Base-by-base conservation (phyloP, 2,797 vertebrate genomes). In the Chloroceryle inda region DNA sequence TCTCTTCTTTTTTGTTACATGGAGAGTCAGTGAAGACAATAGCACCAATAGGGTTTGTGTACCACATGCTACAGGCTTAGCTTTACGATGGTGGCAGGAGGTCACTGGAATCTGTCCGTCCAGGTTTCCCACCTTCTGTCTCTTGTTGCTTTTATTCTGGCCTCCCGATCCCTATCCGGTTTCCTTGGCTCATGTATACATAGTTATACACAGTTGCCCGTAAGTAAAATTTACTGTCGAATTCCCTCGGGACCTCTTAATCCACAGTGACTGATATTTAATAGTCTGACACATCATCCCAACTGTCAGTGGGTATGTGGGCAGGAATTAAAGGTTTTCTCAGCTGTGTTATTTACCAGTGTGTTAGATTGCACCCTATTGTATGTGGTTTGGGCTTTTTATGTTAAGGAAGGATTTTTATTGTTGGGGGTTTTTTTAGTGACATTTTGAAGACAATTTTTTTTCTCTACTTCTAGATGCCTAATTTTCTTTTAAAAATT, bases 281-380 rank as follows among this genome's bases (percentile, higher is more conserved):
- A 37, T 85, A 49, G 38, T 58, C 42, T 72, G 62, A 40, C 35
- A 9, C 12, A 13, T 49, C 42, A 29, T 61, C 33, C 6, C 1
- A 10, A 4, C 13, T 62, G 31, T 29, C 42, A 11, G 6, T 5
- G 84, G 31, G 7, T 29, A 44, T 0, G 0, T 31, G 16, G 16
- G 45, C 3, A 4, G 35, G 50, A 87, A 66, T 40, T 35, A n/a
- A 26, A 84, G 50, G 22, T 63, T 58, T 58, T 69, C 38, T 79
- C 10, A 6, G 5, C 42, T 68, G n/a, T 56, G 13, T 73, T 87
- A 37, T 50, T 77, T 68, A 47, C 10, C n/a, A 11, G 5, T 53
- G 3, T n/a, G 52, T 67, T 61, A 0, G 1, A 35, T 61, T 33
- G 31, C 7, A 17, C 9, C 13, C n/a, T 40, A 5, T 82, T 26